phyloP scores from a whole-genome alignment of 2,113 vertebrate genomes.

The Trematocara zebra region DNA sequence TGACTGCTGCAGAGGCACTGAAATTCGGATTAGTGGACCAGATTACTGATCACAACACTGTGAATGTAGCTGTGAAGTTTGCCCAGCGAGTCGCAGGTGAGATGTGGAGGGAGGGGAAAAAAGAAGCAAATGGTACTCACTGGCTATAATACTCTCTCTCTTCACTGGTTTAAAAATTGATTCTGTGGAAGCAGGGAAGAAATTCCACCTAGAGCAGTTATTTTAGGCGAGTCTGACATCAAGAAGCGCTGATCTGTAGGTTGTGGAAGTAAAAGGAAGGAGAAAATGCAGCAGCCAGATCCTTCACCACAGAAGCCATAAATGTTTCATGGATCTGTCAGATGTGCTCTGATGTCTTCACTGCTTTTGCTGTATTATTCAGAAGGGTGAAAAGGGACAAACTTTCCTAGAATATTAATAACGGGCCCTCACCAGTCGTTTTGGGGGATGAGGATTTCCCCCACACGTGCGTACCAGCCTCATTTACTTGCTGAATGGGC shows the following conservation, averaged over 20 bases:
- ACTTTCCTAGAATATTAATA: constrained; percentile 65
- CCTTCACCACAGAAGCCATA: constrained; percentile 39
- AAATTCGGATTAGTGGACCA: constrained; percentile 85
- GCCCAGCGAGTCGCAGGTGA: constrained; percentile 80
- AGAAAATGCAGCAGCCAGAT: constrained; percentile 35
- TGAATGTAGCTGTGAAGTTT: constrained; percentile 78
- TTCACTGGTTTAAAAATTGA: not conserved
- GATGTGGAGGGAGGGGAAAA: not conserved
- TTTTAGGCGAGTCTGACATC: constrained; percentile 34
- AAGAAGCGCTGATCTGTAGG: constrained; percentile 15
- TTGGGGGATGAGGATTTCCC: not conserved
- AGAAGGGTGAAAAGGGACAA: constrained; percentile 64
- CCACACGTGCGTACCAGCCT: not conserved
- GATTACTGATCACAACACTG: constrained; percentile 73
- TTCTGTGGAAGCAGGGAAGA: not conserved
- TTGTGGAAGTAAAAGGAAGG: constrained; percentile 37
- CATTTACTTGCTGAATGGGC: constrained; percentile 11
- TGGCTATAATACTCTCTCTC: not conserved
- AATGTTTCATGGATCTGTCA: constrained; percentile 72
- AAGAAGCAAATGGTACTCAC: not conserved
- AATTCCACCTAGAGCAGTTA: constrained; percentile 16
- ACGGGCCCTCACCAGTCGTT: not conserved
- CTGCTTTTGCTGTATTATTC: constrained; percentile 68
- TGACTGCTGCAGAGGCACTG: constrained; percentile 81
- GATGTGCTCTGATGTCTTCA: constrained; percentile 63